A percentile compares a stretch with the other conserved stretches of the same genome.
These are phyloP conservation scores for Lochmaea capreae DNA, from an alignment of 2,888 invertebrate species.

Conservation along the genomic window DNA sequence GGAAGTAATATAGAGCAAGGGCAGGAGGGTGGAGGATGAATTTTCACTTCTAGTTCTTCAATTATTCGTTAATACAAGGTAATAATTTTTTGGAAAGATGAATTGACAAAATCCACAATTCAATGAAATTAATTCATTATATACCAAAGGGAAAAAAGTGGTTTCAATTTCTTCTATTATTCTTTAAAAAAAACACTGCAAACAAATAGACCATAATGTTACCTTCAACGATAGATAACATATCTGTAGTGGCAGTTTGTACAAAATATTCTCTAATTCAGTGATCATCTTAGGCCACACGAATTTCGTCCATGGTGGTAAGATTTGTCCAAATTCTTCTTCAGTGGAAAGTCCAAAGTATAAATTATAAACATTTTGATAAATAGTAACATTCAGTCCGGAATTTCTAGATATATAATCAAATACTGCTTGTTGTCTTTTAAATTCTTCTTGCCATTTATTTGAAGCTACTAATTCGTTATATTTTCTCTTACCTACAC, in stretches of 20 bases:
- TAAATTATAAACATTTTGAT: constrained; percentile 71
- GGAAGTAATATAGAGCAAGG: too few species aligned
- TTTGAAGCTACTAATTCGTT: constrained; percentile 36
- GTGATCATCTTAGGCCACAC: constrained; percentile 60
- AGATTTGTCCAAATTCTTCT: constrained; percentile 63
- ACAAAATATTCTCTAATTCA: constrained; percentile 53
- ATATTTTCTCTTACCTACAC: constrained; percentile 46
- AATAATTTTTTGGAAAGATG: too few species aligned
- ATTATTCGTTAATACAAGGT: too few species aligned
- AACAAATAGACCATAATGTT: background rate
- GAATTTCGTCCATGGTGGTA: constrained; percentile 64
- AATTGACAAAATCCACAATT: too few species aligned
- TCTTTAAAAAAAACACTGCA: background rate
- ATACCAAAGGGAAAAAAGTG: too few species aligned
- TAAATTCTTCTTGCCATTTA: constrained; percentile 64
- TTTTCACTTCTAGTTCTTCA: too few species aligned
- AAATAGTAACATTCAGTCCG: constrained; percentile 67
- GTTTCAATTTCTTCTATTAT: too few species aligned
- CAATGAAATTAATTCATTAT: too few species aligned
- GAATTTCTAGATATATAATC: constrained; percentile 67
- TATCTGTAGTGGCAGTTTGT: constrained; percentile 54
- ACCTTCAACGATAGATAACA: constrained; percentile 51
- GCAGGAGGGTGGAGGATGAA: too few species aligned
- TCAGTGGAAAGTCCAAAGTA: constrained; percentile 74
- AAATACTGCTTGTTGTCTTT: constrained; percentile 65